A percentile compares a stretch with the other conserved stretches of the same genome.
Conservation (phyloP, 2,888 invertebrate species). For the Andricus quercusramuli region DNA sequence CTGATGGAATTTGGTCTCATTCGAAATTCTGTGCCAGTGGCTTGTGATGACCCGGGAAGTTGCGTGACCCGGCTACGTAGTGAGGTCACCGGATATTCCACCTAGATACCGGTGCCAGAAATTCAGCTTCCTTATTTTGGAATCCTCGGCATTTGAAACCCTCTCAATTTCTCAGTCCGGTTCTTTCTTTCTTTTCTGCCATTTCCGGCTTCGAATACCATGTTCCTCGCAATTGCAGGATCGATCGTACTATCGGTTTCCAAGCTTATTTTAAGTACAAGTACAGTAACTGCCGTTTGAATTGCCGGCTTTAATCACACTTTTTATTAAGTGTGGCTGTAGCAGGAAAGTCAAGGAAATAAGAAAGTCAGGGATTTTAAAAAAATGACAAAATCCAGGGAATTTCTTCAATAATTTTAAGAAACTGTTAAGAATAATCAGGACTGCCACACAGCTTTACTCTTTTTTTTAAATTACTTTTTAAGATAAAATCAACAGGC, state of each 20-base stretch:
- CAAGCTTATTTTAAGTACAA: conserved; percentile 11
- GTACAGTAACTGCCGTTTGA: not conserved
- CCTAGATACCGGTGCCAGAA: conserved; percentile 43
- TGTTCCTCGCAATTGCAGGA: conserved; percentile 1
- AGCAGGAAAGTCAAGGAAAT: too few species aligned
- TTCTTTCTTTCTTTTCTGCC: not conserved
- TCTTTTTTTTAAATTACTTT: too few species aligned
- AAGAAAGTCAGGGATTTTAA: too few species aligned
- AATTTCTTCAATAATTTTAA: too few species aligned
- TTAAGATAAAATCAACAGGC: too few species aligned
- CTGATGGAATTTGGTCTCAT: not conserved
- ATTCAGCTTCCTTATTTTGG: not conserved
- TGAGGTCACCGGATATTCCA: conserved; percentile 64
- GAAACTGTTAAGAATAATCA: too few species aligned
- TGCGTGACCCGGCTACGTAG: conserved; percentile 69
- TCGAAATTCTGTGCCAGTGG: conserved; percentile 61
- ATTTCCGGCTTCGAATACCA: conserved; percentile 9
- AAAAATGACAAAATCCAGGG: too few species aligned
- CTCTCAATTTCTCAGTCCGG: conserved; percentile 1
- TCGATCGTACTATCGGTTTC: conserved; percentile 26
- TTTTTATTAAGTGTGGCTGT: not conserved
- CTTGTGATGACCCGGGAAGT: conserved; percentile 68
- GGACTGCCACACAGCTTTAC: too few species aligned
- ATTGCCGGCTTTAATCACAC: not conserved
- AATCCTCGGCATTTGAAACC: not conserved